Evolutionary conservation across 1,140 invertebrate genomes (phyloP).

Genomic region (Venustaconcha ellipsiformis): DNA sequence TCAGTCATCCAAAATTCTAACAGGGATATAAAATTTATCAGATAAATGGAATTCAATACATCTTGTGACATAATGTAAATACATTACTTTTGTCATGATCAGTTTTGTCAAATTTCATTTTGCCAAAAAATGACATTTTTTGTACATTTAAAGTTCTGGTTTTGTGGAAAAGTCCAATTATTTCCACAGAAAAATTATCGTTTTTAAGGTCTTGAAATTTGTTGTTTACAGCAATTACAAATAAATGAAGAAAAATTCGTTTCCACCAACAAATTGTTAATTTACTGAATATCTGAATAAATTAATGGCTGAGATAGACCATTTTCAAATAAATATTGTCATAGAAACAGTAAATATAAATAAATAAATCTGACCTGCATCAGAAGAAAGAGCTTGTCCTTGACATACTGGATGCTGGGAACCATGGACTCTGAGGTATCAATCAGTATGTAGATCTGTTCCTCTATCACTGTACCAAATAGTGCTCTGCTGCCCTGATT

Average conservation of each 20-base stretch:
- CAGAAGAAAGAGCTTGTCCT: constrained; percentile 66
- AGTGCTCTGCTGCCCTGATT: constrained; percentile 66
- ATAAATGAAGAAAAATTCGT: background rate
- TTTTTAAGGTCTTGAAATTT: background rate
- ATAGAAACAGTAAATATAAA: background rate
- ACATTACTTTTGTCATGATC: too few species aligned
- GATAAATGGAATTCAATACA: too few species aligned
- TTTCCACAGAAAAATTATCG: background rate
- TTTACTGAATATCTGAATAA: background rate
- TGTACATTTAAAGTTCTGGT: too few species aligned
- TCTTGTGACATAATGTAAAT: too few species aligned
- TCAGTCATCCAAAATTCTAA: too few species aligned
- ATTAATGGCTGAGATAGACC: background rate
- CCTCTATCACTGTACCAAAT: constrained; percentile 69
- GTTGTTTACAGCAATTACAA: background rate
- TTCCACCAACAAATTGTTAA: too few species aligned
- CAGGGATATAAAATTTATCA: too few species aligned
- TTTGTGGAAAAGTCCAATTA: background rate
- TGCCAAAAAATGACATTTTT: too few species aligned
- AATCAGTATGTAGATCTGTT: constrained; percentile 67
- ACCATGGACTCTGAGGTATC: constrained; percentile 68
- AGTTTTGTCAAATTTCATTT: too few species aligned
- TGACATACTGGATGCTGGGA: constrained; percentile 66
- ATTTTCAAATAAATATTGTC: background rate
- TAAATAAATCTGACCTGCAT: constrained; percentile 59